Evolutionary conservation across 2,888 invertebrate species (phyloP).

Genomic region (Bhutanitis thaidina): DNA sequence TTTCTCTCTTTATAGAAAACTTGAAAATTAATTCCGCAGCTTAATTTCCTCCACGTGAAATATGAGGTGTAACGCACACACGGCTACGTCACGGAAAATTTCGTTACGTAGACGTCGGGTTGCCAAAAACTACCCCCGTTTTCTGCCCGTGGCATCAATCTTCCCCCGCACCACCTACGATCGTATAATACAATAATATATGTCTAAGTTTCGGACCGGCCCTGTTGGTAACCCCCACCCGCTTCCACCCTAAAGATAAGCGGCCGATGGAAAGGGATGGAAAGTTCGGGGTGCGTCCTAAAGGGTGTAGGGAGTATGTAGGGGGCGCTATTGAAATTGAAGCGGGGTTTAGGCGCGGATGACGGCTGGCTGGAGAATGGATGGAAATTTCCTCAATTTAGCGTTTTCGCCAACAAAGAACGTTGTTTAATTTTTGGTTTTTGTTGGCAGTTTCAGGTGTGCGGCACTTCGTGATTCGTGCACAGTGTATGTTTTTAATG

Average conservation of each 20-base stretch:
- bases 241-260: constrained; percentile 33
- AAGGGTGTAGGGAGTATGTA: constrained; percentile 77
- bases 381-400: constrained; percentile 81
- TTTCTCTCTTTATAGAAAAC: constrained; percentile 69
- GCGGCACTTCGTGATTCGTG: constrained; percentile 36
- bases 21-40: constrained; percentile 74
- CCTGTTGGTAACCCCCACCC: constrained; percentile 65
- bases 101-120: constrained; percentile 75
- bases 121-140: constrained; percentile 70
- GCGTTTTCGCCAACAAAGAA: constrained; percentile 78
- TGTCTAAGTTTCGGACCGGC: constrained; percentile 79
- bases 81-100: constrained; percentile 68
- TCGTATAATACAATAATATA: constrained; percentile 79
- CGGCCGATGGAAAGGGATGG: constrained; percentile 41
- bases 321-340: constrained; percentile 79
- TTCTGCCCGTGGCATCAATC: constrained; percentile 67
- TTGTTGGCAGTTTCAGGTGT: constrained; percentile 65
- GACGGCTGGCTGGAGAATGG: constrained; percentile 79
- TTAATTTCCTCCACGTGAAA: constrained; percentile 73
- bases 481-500: constrained; percentile 25
- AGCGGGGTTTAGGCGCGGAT: constrained; percentile 79
- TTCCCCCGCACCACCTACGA: constrained; percentile 76
- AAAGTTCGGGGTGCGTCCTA: constrained; percentile 69
- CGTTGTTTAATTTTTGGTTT: constrained; percentile 78
- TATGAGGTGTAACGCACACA: constrained; percentile 66